These are phyloP conservation scores for Pseudeuparius sepicola DNA, from an alignment of 2,888 invertebrate genomes.

Conservation along the genomic window DNA sequence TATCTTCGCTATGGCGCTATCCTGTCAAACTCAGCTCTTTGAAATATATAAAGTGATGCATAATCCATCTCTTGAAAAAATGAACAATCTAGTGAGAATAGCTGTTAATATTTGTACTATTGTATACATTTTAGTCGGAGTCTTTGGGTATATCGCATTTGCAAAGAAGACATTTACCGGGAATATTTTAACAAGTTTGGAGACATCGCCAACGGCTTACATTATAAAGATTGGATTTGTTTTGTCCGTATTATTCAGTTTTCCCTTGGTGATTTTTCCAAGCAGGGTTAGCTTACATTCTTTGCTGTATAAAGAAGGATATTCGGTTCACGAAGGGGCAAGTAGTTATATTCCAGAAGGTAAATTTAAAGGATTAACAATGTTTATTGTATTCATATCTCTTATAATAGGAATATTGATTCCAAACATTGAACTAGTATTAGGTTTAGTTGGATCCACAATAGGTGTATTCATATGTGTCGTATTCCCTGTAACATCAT, in stretches of 20 bases:
- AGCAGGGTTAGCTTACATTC: constrained; percentile 91
- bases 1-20: constrained; percentile 92
- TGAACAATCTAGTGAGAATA: constrained; percentile 77
- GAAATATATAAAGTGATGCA: constrained; percentile 88
- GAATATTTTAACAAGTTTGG: constrained; percentile 82
- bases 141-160: constrained; percentile 83
- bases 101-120: constrained; percentile 86
- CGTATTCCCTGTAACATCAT: constrained; percentile 86
- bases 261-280: constrained; percentile 94
- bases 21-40: constrained; percentile 92
- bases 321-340: constrained; percentile 50
- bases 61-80: constrained; percentile 77
- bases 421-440: constrained; percentile 89
- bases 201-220: constrained; percentile 72
- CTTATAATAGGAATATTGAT: constrained; percentile 74
- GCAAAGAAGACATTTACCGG: constrained; percentile 68
- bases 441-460: constrained; percentile 90
- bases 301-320: constrained; percentile 70
- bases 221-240: constrained; percentile 92
- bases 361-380: constrained; percentile 75
- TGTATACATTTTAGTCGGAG: constrained; percentile 85
- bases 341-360: constrained; percentile 70
- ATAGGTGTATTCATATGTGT: constrained; percentile 90
- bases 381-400: constrained; percentile 64
- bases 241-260: constrained; percentile 88